Conservation (phyloP, 2,888 invertebrate genomes). For the Ditylenchus weischeri region DNA sequence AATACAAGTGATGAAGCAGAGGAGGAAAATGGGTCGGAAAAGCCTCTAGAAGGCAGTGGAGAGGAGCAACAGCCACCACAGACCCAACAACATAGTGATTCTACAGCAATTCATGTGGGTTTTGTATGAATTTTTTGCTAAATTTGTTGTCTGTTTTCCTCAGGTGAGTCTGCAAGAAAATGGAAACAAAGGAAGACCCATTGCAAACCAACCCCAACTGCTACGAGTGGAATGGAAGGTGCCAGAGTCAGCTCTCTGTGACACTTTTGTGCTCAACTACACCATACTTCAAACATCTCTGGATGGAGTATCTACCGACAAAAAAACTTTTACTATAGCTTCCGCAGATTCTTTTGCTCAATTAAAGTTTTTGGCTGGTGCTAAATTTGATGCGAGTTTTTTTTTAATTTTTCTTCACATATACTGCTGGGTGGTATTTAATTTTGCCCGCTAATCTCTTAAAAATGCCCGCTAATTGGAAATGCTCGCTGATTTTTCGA, state of each 20-base stretch:
- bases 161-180: constrained; percentile 3
- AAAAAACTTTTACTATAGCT: constrained; percentile 20
- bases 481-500: too few species aligned
- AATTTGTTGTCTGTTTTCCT: not conserved
- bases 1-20: not conserved
- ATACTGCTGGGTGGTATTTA: too few species aligned
- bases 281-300: constrained; percentile 36
- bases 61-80: not conserved
- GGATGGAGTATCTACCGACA: constrained; percentile 10
- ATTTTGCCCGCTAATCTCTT: too few species aligned
- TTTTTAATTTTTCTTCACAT: too few species aligned
- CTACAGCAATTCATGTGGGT: not conserved
- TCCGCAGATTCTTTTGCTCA: constrained; percentile 11
- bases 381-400: not conserved
- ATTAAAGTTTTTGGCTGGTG: not conserved
- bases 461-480: too few species aligned
- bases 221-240: constrained; percentile 48
- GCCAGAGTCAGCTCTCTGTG: constrained; percentile 48
- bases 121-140: not conserved
- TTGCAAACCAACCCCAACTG: constrained; percentile 6
- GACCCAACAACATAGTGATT: not conserved
- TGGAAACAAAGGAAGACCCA: not conserved
- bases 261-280: constrained; percentile 52
- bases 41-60: not conserved
- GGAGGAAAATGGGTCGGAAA: not conserved